Percentiles rank a stretch among this genome's conserved stretches.
These are phyloP conservation scores for Magallana nippona DNA, from an alignment of 2,888 invertebrate species.

Conservation along the genomic window DNA sequence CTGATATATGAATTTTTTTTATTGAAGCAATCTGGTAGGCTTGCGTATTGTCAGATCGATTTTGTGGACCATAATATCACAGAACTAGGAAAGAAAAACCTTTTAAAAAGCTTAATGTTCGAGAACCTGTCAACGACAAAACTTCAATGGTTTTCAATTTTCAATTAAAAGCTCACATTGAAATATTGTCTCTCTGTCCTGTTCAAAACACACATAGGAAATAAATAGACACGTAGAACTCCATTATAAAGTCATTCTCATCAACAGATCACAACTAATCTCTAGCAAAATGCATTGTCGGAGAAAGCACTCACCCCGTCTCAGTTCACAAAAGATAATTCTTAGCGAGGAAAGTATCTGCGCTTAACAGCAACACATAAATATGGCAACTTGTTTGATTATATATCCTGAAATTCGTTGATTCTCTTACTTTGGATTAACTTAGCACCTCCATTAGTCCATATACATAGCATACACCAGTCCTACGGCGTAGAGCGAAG, in stretches of 20 bases:
- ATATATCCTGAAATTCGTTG: not conserved
- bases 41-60: slow-evolving; percentile 6
- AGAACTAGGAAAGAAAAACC: not conserved
- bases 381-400: not conserved
- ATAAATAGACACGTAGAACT: slow-evolving; percentile 11
- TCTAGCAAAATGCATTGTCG: too few species aligned
- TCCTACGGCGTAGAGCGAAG: slow-evolving; percentile 68
- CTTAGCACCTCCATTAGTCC: slow-evolving; percentile 57
- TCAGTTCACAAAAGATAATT: too few species aligned
- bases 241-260: slow-evolving; percentile 3
- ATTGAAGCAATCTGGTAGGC: not conserved
- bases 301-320: too few species aligned
- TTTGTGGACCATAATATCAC: slow-evolving; percentile 1
- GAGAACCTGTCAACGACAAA: slow-evolving; percentile 8
- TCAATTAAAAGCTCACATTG: slow-evolving; percentile 3
- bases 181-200: not conserved
- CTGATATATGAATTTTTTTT: not conserved
- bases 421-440: not conserved
- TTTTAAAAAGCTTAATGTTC: not conserved
- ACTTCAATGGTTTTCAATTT: slow-evolving; percentile 18
- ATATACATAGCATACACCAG: slow-evolving; percentile 70
- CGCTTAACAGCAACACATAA: not conserved
- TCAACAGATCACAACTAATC: not conserved
- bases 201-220: slow-evolving; percentile 10
- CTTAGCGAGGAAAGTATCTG: not conserved